Evolutionary conservation across 2,113 vertebrate genomes (phyloP).

Genomic region (Rhipidura dahli): DNA sequence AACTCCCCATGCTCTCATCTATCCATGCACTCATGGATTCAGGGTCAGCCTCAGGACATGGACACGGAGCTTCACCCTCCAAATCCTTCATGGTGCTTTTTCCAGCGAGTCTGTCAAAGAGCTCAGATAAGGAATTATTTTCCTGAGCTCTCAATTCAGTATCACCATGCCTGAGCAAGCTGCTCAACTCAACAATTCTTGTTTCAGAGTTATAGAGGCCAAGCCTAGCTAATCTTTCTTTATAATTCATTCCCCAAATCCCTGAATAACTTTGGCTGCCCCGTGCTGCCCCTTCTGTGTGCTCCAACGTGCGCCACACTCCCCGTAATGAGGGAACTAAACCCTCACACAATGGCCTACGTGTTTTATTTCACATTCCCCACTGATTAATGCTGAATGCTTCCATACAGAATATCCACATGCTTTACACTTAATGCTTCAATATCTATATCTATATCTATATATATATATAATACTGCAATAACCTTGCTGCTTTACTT

Average conservation of each 20-base stretch:
- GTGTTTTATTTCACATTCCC: conserved; percentile 4
- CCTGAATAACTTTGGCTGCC: conserved; percentile 43
- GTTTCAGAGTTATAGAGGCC: conserved; percentile 39
- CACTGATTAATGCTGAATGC: conserved; percentile 33
- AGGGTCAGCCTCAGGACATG: neutral
- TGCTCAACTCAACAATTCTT: conserved; percentile 29
- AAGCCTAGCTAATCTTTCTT: conserved; percentile 51
- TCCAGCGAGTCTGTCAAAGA: neutral
- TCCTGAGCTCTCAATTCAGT: conserved; percentile 1
- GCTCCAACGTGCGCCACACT: neutral
- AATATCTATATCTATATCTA: neutral
- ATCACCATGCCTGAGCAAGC: neutral
- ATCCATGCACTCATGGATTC: neutral
- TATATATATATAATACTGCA: neutral
- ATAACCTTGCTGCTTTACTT: conserved; percentile 27
- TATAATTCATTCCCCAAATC: conserved; percentile 51
- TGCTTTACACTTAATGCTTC: neutral
- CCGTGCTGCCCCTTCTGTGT: neutral
- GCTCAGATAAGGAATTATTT: neutral
- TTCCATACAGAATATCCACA: neutral
- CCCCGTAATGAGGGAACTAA: conserved; percentile 21
- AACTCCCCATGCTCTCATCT: neutral
- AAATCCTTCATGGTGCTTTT: neutral
- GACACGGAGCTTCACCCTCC: neutral
- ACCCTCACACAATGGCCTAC: conserved; percentile 24